Evolutionary conservation across 2,113 vertebrate genomes (phyloP), one percentile per base, ranked within the genome.

Genomic region (Menura novaehollandiae): DNA sequence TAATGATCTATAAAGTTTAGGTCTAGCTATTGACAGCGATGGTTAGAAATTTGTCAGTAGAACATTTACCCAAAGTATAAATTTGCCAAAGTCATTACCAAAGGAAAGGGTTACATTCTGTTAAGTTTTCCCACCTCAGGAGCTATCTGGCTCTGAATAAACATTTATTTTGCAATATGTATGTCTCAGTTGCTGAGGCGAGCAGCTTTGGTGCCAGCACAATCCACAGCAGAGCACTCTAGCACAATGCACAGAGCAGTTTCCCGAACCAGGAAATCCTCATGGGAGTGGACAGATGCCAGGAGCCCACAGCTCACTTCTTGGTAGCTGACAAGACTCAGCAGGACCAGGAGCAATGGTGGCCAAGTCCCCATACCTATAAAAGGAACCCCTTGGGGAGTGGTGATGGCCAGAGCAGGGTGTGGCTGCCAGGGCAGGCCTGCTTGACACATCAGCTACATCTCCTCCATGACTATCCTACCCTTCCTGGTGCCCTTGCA

Each of bases 111-210:
- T 52, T 58, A 30, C 13, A 46, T 37, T 78, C 19, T 78, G 11
- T 11, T 67, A 43, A 62, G 11, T 11, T 79, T 56, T 58, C 10
- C 22, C 7, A 41, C 15, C 10, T 74, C 30, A 58, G 39, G n/a
- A 55, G 8, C 9, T 11, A 26, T 39, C 28, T 74, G 35, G 2
- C 10, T 46, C 22, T 58, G 16, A 58, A 68, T 22, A 74, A 91
- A 30, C 3, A 26, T 26, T 35, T 44, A 35, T 78, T 62, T 58
- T 37, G 3, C 20, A 73, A 9, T 23, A 51, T 6, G 4, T 9
- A 22, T 51, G 11, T 44, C 53, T 56, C 53, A 51, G 32, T 44
- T 0, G 0, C 35, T 6, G 8, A 58, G 37, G 26, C 0, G 0
- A 51, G 47, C 53, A 52, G 49, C 26, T 63, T 43, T 5, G 6